Conservation (phyloP, 2,113 vertebrate genomes). For the Spea bombifrons region DNA sequence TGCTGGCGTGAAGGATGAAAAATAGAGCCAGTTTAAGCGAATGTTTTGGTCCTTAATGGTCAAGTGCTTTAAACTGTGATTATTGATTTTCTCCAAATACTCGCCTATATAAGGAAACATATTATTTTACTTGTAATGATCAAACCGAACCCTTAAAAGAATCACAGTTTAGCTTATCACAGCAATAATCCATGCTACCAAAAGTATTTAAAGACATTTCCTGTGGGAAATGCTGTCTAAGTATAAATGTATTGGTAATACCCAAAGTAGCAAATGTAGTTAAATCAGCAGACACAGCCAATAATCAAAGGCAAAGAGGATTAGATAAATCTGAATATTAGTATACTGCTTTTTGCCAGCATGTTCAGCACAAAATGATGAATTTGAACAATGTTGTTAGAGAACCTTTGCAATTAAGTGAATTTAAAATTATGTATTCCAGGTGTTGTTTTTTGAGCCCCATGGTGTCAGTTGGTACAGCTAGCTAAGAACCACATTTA, state of each 20-base stretch:
- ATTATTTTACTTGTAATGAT: slow-evolving; percentile 32
- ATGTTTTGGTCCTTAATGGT: slow-evolving; percentile 1
- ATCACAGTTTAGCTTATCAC: slow-evolving; percentile 39
- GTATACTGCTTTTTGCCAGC: neutral
- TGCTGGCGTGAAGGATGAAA: neutral
- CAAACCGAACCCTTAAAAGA: slow-evolving; percentile 23
- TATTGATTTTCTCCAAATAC: slow-evolving; percentile 37
- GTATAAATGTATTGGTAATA: slow-evolving; percentile 36
- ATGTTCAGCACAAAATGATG: neutral
- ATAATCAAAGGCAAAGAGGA: slow-evolving; percentile 21
- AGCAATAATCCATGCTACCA: slow-evolving; percentile 30
- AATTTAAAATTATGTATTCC: no score
- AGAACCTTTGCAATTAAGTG: no score
- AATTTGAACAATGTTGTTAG: neutral
- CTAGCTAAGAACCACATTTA: no score
- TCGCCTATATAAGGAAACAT: slow-evolving; percentile 13
- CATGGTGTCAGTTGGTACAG: no score
- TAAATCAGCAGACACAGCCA: slow-evolving; percentile 11
- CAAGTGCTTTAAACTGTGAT: slow-evolving; percentile 17
- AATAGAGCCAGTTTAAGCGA: neutral
- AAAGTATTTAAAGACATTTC: slow-evolving; percentile 31
- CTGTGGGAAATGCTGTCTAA: slow-evolving; percentile 33
- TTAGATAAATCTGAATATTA: slow-evolving; percentile 19
- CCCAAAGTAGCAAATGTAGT: slow-evolving; percentile 25
- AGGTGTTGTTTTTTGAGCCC: no score